These are phyloP conservation scores for Vulpes ferrilata DNA, from an alignment of 2,113 vertebrate species.

Conservation along the genomic window DNA sequence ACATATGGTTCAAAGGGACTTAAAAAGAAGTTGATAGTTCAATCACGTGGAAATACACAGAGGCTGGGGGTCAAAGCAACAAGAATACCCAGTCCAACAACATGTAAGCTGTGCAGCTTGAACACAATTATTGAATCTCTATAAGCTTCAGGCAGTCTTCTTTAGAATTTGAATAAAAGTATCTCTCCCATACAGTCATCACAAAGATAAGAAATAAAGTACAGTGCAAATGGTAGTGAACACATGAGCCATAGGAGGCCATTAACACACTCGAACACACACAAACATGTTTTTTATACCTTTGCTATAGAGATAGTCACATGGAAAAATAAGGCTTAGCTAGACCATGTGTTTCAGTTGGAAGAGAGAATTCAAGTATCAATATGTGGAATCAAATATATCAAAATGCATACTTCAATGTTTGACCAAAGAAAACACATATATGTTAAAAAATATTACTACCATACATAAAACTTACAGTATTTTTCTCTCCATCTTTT, in stretches of 20 bases:
- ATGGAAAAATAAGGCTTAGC: not conserved
- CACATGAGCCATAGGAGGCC: not conserved
- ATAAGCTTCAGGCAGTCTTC: not conserved
- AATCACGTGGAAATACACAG: not conserved
- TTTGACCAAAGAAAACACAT: not conserved
- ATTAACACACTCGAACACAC: not conserved
- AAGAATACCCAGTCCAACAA: not conserved
- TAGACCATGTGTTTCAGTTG: conserved; percentile 38
- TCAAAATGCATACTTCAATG: not conserved
- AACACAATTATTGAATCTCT: not conserved
- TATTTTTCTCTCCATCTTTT: not conserved
- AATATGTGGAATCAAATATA: conserved; percentile 31
- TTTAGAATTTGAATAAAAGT: not conserved
- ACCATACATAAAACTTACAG: not conserved
- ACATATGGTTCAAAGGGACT: not conserved
- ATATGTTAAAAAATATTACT: not conserved
- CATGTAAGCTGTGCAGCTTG: not conserved
- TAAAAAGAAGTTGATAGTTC: not conserved
- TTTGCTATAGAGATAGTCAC: not conserved
- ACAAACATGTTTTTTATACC: not conserved
- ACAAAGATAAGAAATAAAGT: not conserved
- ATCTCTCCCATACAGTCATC: not conserved
- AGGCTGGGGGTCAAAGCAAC: not conserved
- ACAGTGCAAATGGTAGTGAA: not conserved
- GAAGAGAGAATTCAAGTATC: conserved; percentile 18